Conservation (phyloP, 2,888 invertebrate species). For the Meiosimyza decipiens region DNA sequence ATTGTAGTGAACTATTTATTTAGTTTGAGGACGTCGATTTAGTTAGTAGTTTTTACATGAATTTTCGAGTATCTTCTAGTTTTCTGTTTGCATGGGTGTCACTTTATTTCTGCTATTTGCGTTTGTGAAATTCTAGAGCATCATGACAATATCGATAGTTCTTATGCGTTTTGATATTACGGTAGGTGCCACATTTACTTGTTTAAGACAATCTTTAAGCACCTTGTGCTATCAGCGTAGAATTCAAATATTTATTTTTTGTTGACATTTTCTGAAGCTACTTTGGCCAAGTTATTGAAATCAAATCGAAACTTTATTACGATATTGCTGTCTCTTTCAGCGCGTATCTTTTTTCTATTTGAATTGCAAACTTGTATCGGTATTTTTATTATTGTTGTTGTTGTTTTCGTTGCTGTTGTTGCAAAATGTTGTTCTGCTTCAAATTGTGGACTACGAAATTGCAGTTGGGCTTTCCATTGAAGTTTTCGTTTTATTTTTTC, state of each 20-base stretch:
- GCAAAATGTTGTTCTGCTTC: neutral
- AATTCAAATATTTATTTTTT: neutral
- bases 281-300: conserved; percentile 23
- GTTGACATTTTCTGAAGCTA: neutral
- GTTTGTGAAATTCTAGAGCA: too few species aligned
- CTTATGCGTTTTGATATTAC: too few species aligned
- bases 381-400: neutral
- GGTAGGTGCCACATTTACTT: too few species aligned
- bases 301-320: conserved; percentile 13
- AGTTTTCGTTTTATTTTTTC: conserved; percentile 17
- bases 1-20: too few species aligned
- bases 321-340: neutral
- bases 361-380: conserved; percentile 14
- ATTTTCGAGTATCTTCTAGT: too few species aligned
- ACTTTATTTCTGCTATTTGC: too few species aligned
- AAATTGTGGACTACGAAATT: neutral
- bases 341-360: conserved; percentile 1
- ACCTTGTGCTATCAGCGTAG: neutral
- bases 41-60: too few species aligned
- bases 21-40: too few species aligned
- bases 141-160: too few species aligned
- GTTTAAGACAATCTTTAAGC: too few species aligned
- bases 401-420: conserved; percentile 20
- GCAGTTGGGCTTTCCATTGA: neutral
- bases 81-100: too few species aligned